Evolutionary conservation across 2,797 vertebrate genomes (phyloP).

Genomic region (Platyrinchus mystaceus): DNA sequence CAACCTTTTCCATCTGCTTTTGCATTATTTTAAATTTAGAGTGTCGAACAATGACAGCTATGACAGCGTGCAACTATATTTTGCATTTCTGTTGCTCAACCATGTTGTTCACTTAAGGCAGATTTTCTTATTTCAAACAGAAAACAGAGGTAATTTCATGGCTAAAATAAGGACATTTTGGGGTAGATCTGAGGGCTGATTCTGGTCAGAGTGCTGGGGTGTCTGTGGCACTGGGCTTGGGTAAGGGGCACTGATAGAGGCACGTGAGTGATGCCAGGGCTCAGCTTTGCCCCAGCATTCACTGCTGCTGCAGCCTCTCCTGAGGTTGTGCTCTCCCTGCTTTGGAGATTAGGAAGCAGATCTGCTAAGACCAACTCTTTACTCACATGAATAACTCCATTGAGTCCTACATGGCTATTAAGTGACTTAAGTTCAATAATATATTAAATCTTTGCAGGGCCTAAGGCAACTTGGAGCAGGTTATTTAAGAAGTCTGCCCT

Average conservation of each 20-base stretch:
- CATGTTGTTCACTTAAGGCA: accelerated
- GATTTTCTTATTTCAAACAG: neutral
- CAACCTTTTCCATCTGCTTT: neutral
- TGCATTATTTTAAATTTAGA: neutral
- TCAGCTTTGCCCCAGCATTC: neutral
- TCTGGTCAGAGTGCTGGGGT: neutral
- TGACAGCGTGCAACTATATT: neutral
- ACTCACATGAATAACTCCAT: conserved; percentile 37
- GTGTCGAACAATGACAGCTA: neutral
- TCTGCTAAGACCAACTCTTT: neutral
- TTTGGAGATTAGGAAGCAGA: conserved; percentile 31
- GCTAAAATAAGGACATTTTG: neutral
- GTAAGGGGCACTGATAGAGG: neutral
- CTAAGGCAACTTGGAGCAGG: conserved; percentile 26
- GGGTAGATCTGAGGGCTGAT: neutral
- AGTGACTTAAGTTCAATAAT: conserved; percentile 32
- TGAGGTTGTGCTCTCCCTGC: neutral
- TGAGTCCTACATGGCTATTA: conserved; percentile 32
- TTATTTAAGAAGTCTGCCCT: neutral
- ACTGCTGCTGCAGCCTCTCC: neutral
- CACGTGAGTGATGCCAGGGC: neutral
- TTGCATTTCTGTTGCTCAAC: neutral
- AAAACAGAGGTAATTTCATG: neutral
- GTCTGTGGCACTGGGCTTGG: accelerated
- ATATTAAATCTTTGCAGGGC: conserved; percentile 26